A percentile compares a stretch with the other conserved stretches of the same genome.
Evolutionary conservation across 2,113 vertebrate species (phyloP).

Genomic region (Guaruba guarouba): DNA sequence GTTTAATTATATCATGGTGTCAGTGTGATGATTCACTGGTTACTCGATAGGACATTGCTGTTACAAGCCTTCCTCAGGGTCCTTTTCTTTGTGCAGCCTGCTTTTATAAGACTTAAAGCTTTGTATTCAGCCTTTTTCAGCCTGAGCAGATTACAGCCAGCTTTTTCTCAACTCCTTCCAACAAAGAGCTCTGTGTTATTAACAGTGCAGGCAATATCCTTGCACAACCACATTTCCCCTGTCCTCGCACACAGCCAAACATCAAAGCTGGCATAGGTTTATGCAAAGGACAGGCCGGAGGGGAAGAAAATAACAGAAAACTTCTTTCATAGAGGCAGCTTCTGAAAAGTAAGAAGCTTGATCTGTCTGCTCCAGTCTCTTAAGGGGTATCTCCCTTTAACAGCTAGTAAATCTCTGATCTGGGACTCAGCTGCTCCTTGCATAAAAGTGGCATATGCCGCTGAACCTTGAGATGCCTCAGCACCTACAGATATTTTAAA

Average conservation of each 20-base stretch:
- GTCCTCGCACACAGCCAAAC: neutral
- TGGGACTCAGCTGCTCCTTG: neutral
- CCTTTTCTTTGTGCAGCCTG: slow-evolving; percentile 1
- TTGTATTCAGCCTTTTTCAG: slow-evolving; percentile 10
- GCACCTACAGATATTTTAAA: slow-evolving; percentile 51
- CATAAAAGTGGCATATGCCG: slow-evolving; percentile 5
- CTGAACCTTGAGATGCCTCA: slow-evolving; percentile 36
- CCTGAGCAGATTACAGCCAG: neutral
- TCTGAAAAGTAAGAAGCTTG: neutral
- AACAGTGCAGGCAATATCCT: neutral
- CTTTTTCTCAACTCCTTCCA: neutral
- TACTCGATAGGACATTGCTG: neutral
- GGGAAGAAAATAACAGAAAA: neutral
- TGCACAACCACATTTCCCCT: neutral
- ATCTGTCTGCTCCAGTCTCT: neutral
- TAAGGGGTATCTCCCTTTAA: neutral
- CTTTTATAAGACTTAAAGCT: slow-evolving; percentile 14
- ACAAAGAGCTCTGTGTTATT: neutral
- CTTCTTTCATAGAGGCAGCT: neutral
- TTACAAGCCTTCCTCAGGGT: slow-evolving; percentile 7
- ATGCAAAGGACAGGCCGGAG: neutral
- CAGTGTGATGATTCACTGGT: slow-evolving; percentile 8
- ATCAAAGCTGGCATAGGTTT: neutral
- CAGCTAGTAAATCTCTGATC: slow-evolving; percentile 4
- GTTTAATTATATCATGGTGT: neutral